Evolutionary conservation across 2,113 vertebrate genomes (phyloP).

Genomic region (Meles meles): DNA sequence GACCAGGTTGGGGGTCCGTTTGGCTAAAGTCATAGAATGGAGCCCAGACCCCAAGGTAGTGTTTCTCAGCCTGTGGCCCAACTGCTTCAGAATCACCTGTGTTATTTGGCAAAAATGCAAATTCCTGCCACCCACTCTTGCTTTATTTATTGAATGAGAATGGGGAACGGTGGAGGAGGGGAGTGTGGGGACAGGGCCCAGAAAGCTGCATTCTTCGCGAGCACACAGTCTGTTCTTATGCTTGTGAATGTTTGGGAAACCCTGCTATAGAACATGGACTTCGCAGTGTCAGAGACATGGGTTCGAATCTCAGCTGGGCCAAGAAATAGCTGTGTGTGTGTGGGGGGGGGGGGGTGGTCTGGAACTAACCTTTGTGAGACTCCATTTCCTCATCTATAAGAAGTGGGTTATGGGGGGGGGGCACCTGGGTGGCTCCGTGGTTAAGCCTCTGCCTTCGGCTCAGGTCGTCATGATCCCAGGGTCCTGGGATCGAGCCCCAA

Average conservation of each 20-base stretch:
- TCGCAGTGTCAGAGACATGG: not conserved
- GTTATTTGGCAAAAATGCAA: not conserved
- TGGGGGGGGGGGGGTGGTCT: not conserved
- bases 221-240: not conserved
- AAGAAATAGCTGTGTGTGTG: not conserved
- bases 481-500: too few species aligned
- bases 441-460: too few species aligned
- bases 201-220: not conserved
- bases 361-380: not conserved
- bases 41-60: not conserved
- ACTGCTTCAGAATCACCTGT: not conserved
- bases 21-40: not conserved
- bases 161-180: too few species aligned
- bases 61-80: not conserved
- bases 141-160: not conserved
- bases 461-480: too few species aligned
- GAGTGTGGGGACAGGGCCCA: too few species aligned
- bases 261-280: not conserved
- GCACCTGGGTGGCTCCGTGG: too few species aligned
- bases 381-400: not conserved
- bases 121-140: not conserved
- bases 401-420: not conserved
- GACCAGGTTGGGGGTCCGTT: not conserved
- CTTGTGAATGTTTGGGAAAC: not conserved
- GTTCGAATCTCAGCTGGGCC: slow-evolving; percentile 1